These are phyloP conservation scores for Listronotus oregonensis DNA, from an alignment of 1,140 invertebrate species.

Conservation along the genomic window DNA sequence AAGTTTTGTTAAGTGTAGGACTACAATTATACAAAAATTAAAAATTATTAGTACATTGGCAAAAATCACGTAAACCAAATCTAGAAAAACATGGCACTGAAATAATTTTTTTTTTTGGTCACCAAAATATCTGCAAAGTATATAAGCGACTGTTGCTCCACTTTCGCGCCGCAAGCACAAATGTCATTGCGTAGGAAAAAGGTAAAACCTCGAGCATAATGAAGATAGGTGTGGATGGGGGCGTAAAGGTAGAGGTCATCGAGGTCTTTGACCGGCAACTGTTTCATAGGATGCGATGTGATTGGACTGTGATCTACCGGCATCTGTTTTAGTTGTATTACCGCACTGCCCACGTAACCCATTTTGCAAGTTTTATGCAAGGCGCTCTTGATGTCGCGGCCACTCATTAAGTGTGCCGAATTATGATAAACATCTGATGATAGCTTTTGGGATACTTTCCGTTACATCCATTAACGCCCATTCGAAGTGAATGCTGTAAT, in stretches of 20 bases:
- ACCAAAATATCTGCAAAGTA: conserved; percentile 1
- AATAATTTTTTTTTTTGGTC: not conserved
- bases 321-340: conserved; percentile 33
- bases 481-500: conserved; percentile 4
- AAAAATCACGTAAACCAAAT: too few species aligned
- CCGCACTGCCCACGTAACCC: conserved; percentile 33
- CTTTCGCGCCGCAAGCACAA: conserved; percentile 9
- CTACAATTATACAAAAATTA: too few species aligned
- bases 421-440: conserved; percentile 29
- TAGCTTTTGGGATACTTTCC: conserved; percentile 18
- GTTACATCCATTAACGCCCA: conserved; percentile 15
- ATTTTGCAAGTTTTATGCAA: conserved; percentile 40
- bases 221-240: conserved; percentile 34
- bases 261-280: conserved; percentile 39
- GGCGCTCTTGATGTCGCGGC: conserved; percentile 22
- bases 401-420: conserved; percentile 30
- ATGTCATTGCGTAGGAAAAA: conserved; percentile 26
- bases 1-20: too few species aligned
- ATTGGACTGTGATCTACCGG: conserved; percentile 40
- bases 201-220: conserved; percentile 31
- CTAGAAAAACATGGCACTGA: too few species aligned
- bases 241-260: conserved; percentile 42
- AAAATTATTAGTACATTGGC: too few species aligned
- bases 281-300: conserved; percentile 34
- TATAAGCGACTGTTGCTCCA: conserved; percentile 12